phyloP scores from a whole-genome alignment of 2,113 vertebrate genomes.

The Corythornis madagascariensis region DNA sequence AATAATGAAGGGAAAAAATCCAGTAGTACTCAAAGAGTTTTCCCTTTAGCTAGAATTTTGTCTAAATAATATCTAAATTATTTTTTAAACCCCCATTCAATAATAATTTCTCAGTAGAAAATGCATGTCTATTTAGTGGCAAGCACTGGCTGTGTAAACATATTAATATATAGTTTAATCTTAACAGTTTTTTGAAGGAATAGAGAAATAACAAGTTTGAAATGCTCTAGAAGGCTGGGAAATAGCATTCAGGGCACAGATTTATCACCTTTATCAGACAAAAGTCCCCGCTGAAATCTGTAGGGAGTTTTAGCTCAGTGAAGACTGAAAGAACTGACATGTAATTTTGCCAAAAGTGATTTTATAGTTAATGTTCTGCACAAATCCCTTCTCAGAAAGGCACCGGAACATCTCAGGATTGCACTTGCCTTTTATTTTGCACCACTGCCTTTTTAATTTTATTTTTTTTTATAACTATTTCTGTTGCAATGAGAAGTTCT shows the following conservation, averaged over 20 bases:
- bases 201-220: background rate
- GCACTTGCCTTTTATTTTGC: background rate
- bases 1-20: rapidly evolving
- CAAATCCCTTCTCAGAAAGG: background rate
- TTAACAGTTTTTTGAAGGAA: background rate
- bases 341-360: slow-evolving; percentile 35
- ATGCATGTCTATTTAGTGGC: background rate
- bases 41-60: background rate
- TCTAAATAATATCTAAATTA: background rate
- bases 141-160: background rate
- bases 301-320: background rate
- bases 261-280: slow-evolving; percentile 17
- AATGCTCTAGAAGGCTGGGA: background rate
- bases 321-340: slow-evolving; percentile 23
- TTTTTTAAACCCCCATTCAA: background rate
- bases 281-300: background rate
- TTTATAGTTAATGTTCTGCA: slow-evolving; percentile 29
- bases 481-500: background rate
- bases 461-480: background rate
- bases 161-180: background rate
- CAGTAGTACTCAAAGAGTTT: background rate
- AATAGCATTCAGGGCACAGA: background rate
- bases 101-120: background rate
- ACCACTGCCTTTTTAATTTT: background rate
- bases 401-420: background rate